Evolutionary conservation across 2,113 vertebrate species (phyloP).

Genomic region (Halichoeres trimaculatus): DNA sequence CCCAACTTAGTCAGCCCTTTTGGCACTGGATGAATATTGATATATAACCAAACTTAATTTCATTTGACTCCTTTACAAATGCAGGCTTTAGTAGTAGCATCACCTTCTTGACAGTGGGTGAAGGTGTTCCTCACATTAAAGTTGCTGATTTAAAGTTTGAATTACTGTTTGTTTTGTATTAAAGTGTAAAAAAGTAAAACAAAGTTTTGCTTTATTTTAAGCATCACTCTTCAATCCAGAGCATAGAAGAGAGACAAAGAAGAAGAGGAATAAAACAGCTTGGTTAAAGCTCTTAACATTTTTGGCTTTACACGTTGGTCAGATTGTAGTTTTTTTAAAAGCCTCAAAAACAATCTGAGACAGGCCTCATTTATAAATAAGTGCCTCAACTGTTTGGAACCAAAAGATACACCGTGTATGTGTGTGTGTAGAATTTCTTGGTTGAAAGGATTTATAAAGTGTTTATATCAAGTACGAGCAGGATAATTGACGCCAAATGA

Average conservation of each 20-base stretch:
- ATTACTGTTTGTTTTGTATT: not conserved
- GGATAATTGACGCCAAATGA: conserved; percentile 64
- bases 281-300: conserved; percentile 47
- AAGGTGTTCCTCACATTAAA: too few species aligned
- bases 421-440: conserved; percentile 28
- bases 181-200: conserved; percentile 6
- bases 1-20: too few species aligned
- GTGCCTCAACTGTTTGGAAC: conserved; percentile 55
- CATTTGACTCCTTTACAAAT: too few species aligned
- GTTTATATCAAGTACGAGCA: conserved; percentile 74
- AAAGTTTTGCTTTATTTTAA: conserved; percentile 3
- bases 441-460: conserved; percentile 76
- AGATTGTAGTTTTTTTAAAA: conserved; percentile 75
- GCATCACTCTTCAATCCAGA: not conserved
- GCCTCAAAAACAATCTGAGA: conserved; percentile 72
- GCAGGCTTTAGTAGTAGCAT: too few species aligned
- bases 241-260: not conserved
- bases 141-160: too few species aligned
- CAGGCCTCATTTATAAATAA: conserved; percentile 76
- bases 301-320: conserved; percentile 52
- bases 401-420: conserved; percentile 26
- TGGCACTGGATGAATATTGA: too few species aligned
- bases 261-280: conserved; percentile 31
- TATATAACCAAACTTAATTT: too few species aligned
- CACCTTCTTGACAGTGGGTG: too few species aligned